These are phyloP conservation scores for Xestia ashworthii DNA, from an alignment of 2,888 invertebrate species.

Conservation along the genomic window DNA sequence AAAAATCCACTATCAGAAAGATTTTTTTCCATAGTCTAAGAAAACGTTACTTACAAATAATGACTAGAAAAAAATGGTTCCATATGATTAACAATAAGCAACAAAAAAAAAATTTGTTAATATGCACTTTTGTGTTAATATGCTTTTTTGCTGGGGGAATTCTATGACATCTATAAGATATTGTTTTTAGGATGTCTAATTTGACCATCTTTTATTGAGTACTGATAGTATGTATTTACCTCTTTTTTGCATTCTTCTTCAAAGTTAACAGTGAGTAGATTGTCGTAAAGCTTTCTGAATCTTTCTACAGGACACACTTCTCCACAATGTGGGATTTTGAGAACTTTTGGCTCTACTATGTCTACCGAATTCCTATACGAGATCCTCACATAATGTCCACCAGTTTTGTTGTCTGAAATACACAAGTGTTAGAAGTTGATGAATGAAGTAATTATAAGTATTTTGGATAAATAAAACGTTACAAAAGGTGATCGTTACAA, in stretches of 20 bases:
- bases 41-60: too few relatives aligned
- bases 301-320: conserved; percentile 91
- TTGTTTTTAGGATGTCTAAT: neutral
- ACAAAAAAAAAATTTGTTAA: too few relatives aligned
- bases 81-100: too few relatives aligned
- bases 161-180: neutral
- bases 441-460: neutral
- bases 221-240: conserved; percentile 27
- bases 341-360: conserved; percentile 88
- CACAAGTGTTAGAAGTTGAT: neutral
- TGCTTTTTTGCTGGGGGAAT: neutral
- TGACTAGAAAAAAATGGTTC: too few relatives aligned
- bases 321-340: conserved; percentile 92
- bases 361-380: conserved; percentile 92
- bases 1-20: too few relatives aligned
- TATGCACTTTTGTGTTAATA: neutral
- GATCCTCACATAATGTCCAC: conserved; percentile 80
- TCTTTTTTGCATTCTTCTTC: conserved; percentile 91
- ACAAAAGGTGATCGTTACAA: neutral
- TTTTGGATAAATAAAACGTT: neutral
- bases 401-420: conserved; percentile 52
- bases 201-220: neutral
- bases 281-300: conserved; percentile 88
- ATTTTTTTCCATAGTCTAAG: too few relatives aligned
- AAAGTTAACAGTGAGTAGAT: conserved; percentile 92